A percentile compares a stretch with the other conserved stretches of the same genome.
These are phyloP conservation scores for Andrena flavipes DNA, from an alignment of 2,888 invertebrate genomes.

Conservation along the genomic window DNA sequence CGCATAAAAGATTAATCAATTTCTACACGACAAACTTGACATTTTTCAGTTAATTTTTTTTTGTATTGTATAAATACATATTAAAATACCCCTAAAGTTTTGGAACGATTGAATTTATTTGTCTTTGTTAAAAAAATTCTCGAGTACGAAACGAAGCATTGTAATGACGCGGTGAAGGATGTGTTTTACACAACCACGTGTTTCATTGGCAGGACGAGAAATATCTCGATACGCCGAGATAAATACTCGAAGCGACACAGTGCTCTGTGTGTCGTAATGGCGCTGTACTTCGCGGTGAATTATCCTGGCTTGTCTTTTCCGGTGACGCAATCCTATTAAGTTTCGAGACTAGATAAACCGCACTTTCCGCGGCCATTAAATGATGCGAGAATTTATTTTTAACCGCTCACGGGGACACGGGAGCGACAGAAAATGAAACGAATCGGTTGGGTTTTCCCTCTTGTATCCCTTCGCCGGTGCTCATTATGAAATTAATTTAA, in stretches of 20 bases:
- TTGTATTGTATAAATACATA: too few species aligned
- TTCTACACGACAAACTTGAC: too few species aligned
- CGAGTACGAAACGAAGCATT: background rate
- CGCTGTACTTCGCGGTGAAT: slow-evolving; percentile 41
- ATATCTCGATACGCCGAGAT: slow-evolving; percentile 48
- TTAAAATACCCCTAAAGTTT: too few species aligned
- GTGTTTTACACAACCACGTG: background rate
- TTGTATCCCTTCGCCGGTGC: slow-evolving; percentile 5
- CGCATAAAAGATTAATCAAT: too few species aligned
- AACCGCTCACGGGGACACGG: slow-evolving; percentile 23
- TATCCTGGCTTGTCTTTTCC: slow-evolving; percentile 38
- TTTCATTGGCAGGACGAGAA: background rate
- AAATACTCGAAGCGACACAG: slow-evolving; percentile 68
- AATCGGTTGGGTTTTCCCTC: background rate
- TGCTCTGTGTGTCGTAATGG: slow-evolving; percentile 56
- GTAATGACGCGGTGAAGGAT: slow-evolving; percentile 5
- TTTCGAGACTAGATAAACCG: slow-evolving; percentile 56
- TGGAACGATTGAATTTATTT: too few species aligned
- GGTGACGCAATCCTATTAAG: slow-evolving; percentile 50
- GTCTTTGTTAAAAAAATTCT: too few species aligned
- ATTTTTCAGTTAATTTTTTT: too few species aligned
- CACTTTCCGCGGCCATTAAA: slow-evolving; percentile 37
- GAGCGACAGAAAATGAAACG: slow-evolving; percentile 9
- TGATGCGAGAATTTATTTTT: slow-evolving; percentile 54
- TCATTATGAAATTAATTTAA: slow-evolving; percentile 35